Conservation (phyloP, 2,113 vertebrate species). For the Gobio gobio region DNA sequence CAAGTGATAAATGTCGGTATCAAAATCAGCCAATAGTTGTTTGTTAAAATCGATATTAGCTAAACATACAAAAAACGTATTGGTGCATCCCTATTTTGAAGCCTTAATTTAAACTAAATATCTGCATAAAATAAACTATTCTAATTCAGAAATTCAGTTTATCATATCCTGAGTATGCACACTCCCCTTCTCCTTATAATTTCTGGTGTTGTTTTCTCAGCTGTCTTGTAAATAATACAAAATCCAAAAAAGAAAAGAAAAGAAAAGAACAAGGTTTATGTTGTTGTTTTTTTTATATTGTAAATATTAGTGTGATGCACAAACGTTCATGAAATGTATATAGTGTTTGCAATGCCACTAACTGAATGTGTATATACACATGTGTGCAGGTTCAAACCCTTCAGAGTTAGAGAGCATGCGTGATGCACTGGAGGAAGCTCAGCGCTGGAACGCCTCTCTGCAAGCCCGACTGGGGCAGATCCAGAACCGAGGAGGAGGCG, state of each 20-base stretch:
- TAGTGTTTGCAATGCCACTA: neutral
- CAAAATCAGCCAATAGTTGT: too few species aligned
- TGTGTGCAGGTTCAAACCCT: constrained; percentile 63
- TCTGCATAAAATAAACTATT: neutral
- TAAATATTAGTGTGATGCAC: too few species aligned
- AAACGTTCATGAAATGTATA: neutral
- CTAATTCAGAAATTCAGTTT: neutral
- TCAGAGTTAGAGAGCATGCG: constrained; percentile 75
- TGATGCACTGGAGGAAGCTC: constrained; percentile 80
- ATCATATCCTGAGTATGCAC: neutral
- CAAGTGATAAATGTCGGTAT: too few species aligned
- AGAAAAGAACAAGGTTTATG: neutral
- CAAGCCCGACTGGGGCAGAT: constrained; percentile 79
- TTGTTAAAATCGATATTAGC: too few species aligned
- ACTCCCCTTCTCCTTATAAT: neutral
- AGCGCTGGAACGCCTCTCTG: constrained; percentile 79
- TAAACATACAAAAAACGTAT: too few species aligned
- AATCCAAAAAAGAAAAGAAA: neutral
- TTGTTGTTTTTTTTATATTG: too few species aligned
- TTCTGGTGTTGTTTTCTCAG: neutral
- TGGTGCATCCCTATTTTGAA: too few species aligned
- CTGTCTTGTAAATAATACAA: neutral
- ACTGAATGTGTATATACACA: neutral
- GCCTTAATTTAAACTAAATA: too few species aligned
- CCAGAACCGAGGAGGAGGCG: constrained; percentile 77